Evolutionary conservation across 1,140 invertebrate genomes (phyloP), one percentile per base, ranked within the genome.

Genomic region (Panagrolaimus sp.): DNA sequence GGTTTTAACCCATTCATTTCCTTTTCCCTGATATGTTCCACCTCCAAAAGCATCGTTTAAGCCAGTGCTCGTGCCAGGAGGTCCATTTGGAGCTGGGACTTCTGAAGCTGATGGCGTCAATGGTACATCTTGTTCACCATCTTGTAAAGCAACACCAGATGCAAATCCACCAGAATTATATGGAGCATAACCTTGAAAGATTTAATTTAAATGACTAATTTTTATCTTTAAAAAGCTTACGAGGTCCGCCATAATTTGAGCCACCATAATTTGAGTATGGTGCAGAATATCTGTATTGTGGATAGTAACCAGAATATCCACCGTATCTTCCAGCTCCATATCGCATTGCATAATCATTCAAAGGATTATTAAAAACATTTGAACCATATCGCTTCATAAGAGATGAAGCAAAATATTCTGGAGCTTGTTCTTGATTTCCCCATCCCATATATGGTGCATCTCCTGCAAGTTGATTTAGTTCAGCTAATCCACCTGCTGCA

Each of bases 391-490:
- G 52, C 5, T 58, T 58, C 21, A 28, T 28, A 12, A 58, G 14
- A 21, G 21, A 21, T 8, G 52, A 14, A n/a, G 75, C 72, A 52
- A 73, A 73, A 67, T 76, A 73, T 71, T 73, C 72, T 1, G 72
- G 72, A 15, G 73, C 73, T 21, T 76, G 73, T 63, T 74, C 73
- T 47, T 74, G 73, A 66, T 74, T 74, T 1, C 73, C 73, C 44
- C 24, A 69, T 12, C 73, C 73, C 45, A 74, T 48, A 43, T 74
- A 74, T 0, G 73, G 73, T 15, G 74, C 74, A 68, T 74, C 74
- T 21, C 73, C 73, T 24, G 73, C 76, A 4, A 74, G 52, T n/a
- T 71, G 75, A 44, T 76, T 74, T 7, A 74, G 14, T 26, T 74
- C 73, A 14, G 67, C 68, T 8, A 74, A 52, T 14, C 73, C 73